Conservation (phyloP, 2,113 vertebrate genomes). For the Emydocephalus ijimae region DNA sequence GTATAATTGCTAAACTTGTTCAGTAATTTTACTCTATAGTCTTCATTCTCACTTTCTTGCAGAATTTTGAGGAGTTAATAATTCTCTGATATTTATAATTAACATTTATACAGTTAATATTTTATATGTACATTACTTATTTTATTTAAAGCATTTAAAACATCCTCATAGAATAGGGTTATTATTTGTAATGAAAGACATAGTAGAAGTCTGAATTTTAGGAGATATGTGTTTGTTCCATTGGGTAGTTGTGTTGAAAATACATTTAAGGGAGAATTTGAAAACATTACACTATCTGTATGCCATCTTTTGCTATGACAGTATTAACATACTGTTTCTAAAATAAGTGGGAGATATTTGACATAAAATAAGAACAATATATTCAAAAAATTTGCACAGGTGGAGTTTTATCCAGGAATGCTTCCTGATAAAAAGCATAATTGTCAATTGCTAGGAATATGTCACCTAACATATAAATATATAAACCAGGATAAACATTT, state of each 20-base stretch:
- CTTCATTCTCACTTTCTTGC: background rate
- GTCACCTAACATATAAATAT: too few relatives aligned
- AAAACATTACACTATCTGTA: background rate
- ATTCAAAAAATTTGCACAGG: background rate
- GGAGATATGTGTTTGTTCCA: background rate
- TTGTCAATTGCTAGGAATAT: background rate
- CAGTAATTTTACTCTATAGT: background rate
- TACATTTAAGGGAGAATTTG: background rate
- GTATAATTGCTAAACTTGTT: background rate
- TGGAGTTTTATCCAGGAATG: background rate
- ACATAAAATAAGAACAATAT: background rate
- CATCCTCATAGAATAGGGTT: background rate
- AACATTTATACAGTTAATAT: background rate
- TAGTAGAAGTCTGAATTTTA: background rate
- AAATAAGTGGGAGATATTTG: background rate
- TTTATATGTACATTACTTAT: background rate
- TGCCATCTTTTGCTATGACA: background rate
- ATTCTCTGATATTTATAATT: background rate
- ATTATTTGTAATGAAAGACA: background rate
- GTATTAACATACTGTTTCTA: background rate
- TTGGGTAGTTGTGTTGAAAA: background rate
- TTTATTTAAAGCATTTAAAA: background rate
- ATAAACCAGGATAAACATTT: too few relatives aligned
- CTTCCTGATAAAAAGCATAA: background rate
- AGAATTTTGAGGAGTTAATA: background rate